Conservation (phyloP, 2,797 vertebrate genomes). For the Urophycis tenuis region DNA sequence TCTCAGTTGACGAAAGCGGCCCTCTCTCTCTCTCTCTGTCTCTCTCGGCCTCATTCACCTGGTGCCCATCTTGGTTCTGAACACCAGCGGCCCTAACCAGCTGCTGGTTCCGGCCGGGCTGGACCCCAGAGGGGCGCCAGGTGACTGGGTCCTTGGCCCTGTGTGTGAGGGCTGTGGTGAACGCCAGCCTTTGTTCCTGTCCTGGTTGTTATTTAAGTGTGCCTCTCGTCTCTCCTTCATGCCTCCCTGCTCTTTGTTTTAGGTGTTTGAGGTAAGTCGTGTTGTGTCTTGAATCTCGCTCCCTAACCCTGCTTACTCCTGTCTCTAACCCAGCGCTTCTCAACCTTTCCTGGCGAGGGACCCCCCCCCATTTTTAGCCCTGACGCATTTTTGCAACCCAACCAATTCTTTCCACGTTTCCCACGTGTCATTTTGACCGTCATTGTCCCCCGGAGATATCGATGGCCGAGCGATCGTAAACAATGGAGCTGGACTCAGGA, state of each 20-base stretch:
- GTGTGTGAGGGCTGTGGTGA: constrained; percentile 33
- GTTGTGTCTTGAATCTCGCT: constrained; percentile 14
- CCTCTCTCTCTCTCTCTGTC: neutral
- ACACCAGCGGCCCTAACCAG: neutral
- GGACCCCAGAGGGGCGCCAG: neutral
- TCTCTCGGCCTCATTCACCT: neutral
- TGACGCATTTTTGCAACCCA: neutral
- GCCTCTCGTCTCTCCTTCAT: constrained; percentile 75
- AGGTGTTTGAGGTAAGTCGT: constrained; percentile 93
- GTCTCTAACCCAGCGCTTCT: neutral
- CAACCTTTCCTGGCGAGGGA: neutral
- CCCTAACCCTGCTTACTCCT: neutral
- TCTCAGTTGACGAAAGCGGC: neutral
- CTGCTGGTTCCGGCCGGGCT: neutral
- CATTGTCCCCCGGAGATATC: neutral
- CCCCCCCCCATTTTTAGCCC: neutral
- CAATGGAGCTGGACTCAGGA: too few relatives aligned
- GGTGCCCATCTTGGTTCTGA: neutral
- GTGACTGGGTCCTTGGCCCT: constrained; percentile 12
- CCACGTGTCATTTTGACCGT: neutral
- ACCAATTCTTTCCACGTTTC: neutral
- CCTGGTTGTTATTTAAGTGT: constrained; percentile 20
- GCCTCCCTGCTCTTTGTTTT: constrained; percentile 83
- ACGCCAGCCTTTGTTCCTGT: neutral
- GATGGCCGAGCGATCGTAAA: neutral